Evolutionary conservation across 2,888 invertebrate genomes (phyloP), one percentile per base, ranked within the genome.

Genomic region (Loripinus fragilis): DNA sequence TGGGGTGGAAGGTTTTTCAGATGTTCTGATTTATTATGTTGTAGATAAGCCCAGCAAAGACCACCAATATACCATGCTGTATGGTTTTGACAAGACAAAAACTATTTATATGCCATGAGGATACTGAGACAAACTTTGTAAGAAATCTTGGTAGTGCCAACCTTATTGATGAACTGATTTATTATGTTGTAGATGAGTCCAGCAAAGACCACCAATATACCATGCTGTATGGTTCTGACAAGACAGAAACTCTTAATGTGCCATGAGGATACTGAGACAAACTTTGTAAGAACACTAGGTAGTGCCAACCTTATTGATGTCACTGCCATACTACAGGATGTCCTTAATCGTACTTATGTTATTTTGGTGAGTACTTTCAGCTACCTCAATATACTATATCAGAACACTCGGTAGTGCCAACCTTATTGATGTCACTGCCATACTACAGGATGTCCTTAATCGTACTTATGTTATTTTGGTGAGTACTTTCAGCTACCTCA

Each of bases 281-380:
- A 90, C 83, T 93, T 92, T 83, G 88, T 91, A 71, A 88, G 92
- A 25, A 91, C 92, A 0, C 87, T 94, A 0, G 93, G 91, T 35
- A 89, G 90, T 80, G 92, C 90, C 20, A 89, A 91, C 75, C 76
- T 94, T 3, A 85, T 89, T 30, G 93, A 93, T 78, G 86, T 93
- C 41, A 90, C 91, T 0, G 80, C 86, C 20, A 80, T 92, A 10
- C 77, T 87, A 8, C 67, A 87, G 38, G 93, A 93, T 85, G 83
- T 87, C 33, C 73, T 86, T 0, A 81, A 85, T 55, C 83, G 85
- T 41, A 86, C 87, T 3, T 93, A 91, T 81, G 89, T 92, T 76
- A 85, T 94, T 50, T 78, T 94, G 86, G 94, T 94, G 84, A 88
- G 91, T 87, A n/a, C n/a, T n/a, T n/a, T n/a, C n/a, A 77, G 93